Conservation (phyloP, 2,113 vertebrate genomes). For the Panthera uncia region DNA sequence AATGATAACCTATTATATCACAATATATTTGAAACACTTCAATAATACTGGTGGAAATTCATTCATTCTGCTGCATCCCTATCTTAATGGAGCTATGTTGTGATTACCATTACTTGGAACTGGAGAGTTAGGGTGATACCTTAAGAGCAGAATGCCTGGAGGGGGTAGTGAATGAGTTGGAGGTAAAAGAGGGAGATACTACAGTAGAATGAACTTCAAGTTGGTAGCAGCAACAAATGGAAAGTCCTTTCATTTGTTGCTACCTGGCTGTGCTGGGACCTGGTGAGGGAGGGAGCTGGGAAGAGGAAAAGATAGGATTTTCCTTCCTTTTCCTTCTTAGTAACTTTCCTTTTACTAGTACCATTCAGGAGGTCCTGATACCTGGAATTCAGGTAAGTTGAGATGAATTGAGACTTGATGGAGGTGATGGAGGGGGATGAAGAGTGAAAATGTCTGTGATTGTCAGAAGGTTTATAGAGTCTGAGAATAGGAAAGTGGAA, state of each 20-base stretch:
- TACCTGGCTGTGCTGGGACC: not conserved
- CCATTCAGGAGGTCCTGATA: not conserved
- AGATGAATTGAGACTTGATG: not conserved
- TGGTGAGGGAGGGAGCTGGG: not conserved
- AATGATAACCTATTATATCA: not conserved
- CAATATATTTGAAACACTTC: not conserved
- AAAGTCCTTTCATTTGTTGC: not conserved
- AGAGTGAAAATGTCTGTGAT: not conserved
- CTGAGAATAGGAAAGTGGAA: not conserved
- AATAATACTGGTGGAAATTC: not conserved
- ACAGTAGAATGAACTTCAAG: not conserved
- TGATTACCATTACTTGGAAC: not conserved
- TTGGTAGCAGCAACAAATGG: too few relatives aligned
- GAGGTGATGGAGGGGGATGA: not conserved
- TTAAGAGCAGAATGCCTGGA: not conserved
- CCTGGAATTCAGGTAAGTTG: not conserved
- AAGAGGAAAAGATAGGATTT: not conserved
- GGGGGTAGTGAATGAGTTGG: not conserved
- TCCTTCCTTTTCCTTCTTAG: not conserved
- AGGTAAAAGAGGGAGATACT: not conserved
- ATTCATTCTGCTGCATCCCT: not conserved
- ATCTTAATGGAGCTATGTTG: not conserved
- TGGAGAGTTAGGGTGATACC: not conserved
- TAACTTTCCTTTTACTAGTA: not conserved
- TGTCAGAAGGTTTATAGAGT: conserved; percentile 36